Conservation (phyloP, 2,888 invertebrate species). For the Patella caerulea region DNA sequence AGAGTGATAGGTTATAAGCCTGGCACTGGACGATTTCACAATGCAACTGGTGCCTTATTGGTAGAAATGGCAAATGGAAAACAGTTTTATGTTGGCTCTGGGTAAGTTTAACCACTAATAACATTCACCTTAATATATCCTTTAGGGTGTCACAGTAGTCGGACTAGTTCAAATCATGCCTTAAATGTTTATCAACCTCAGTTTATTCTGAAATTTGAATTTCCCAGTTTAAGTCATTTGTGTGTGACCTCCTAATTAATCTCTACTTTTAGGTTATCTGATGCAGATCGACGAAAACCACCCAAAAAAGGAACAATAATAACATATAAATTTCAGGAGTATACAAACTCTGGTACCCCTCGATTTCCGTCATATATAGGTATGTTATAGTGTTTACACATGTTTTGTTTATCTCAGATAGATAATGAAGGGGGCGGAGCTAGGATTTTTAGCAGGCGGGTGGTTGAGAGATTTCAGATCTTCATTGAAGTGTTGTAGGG, state of each 20-base stretch:
- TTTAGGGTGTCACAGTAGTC: too few relatives aligned
- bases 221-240: too few relatives aligned
- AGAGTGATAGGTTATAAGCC: constrained; percentile 63
- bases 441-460: too few relatives aligned
- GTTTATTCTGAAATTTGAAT: too few relatives aligned
- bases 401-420: too few relatives aligned
- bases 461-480: too few relatives aligned
- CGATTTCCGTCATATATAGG: constrained; percentile 66
- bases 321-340: constrained; percentile 69
- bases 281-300: constrained; percentile 61
- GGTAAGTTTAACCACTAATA: constrained; percentile 44
- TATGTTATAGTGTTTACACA: constrained; percentile 25
- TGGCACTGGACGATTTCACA: constrained; percentile 58
- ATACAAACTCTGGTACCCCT: constrained; percentile 63
- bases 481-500: too few relatives aligned
- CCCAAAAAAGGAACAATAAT: constrained; percentile 68
- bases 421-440: too few relatives aligned
- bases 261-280: constrained; percentile 49
- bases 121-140: not conserved
- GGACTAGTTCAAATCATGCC: too few relatives aligned
- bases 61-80: constrained; percentile 67
- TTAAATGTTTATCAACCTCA: too few relatives aligned
- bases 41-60: constrained; percentile 58
- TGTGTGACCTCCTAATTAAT: too few relatives aligned
- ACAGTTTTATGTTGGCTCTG: constrained; percentile 65